Base-by-base conservation (phyloP, 2,888 invertebrate genomes). In the Drosophila villosipedis region DNA sequence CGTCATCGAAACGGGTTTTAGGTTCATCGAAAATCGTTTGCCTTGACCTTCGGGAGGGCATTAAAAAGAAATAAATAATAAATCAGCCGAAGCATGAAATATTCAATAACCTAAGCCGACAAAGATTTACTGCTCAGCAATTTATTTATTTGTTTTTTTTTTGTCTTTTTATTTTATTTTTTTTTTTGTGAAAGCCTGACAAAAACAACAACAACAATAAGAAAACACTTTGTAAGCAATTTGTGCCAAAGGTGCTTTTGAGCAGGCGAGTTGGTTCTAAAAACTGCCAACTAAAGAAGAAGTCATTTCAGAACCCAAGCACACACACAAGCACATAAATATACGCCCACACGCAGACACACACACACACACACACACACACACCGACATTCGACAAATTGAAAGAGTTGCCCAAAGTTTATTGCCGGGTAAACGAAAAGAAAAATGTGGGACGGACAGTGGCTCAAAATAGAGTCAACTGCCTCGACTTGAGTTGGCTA, bases 41-140 rank as follows among this genome's bases (percentile, higher is more conserved):
- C 68, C 75, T 89, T 87, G 87, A 87, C 87, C 90, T 90, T 87
- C 80, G 76, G 64, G 74, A 62, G 75, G 79, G 72, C 89, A 87
- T 87, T 87, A 87, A 90, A 87, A 87, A 78, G 89, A 87, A 90
- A 90, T 87, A 87, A 87, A 87, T 87, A 87, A 87, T 90, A 87
- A 87, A 87, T 89, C 87, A 87, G 87, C 73, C 80, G 82, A 75
- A 86, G 90, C 87, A 87, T 87, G 90, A 87, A 87, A 87, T 87
- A 87, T 90, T 87, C 90, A 87, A 87, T 87, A 90, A 90, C 89
- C 80, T 74, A 90, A 90, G 82, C 90, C 91, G 90, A 87, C 89
- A 89, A 89, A 86, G 87, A 87, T 87, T 87, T 87, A 90, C 89
- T 80, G 89, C 87, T 86, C 57, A 90, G 89, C 91, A 91, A 90